phyloP scores from a whole-genome alignment of 1,140 invertebrate species.

The Portunus trituberculatus region DNA sequence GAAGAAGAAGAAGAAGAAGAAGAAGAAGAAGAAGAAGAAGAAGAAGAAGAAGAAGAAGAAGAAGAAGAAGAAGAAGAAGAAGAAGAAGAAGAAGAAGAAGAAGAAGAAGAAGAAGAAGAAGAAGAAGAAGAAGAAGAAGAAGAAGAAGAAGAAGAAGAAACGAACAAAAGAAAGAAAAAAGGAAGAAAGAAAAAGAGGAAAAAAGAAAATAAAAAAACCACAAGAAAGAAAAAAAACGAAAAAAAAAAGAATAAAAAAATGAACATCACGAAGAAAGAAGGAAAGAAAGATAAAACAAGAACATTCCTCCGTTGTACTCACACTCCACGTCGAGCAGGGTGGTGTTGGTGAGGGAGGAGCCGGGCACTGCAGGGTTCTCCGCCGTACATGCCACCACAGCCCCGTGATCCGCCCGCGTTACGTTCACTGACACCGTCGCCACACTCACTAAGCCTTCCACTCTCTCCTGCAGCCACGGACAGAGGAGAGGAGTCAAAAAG shows the following conservation, averaged over 20 bases:
- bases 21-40: background rate
- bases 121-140: background rate
- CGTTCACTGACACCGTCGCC: conserved; percentile 34
- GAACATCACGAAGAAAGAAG: background rate
- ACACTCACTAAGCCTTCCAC: conserved; percentile 42
- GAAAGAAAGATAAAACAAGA: conserved; percentile 20
- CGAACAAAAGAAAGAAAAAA: background rate
- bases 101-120: background rate
- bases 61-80: background rate
- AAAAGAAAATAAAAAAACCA: background rate
- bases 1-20: too few species aligned
- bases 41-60: background rate
- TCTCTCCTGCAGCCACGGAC: conserved; percentile 9
- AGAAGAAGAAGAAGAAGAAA: background rate
- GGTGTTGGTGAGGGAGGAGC: conserved; percentile 88
- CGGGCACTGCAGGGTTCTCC: conserved; percentile 87
- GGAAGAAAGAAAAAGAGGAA: background rate
- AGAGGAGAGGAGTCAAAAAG: background rate
- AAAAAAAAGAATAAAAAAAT: background rate
- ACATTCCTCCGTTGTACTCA: conserved; percentile 83
- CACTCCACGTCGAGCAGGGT: conserved; percentile 93
- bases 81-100: background rate
- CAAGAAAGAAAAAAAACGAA: background rate
- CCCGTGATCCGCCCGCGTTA: conserved; percentile 85
- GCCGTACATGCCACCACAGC: conserved; percentile 90